phyloP scores from a whole-genome alignment of 92 coral and sea anemone genomes.

The Metridium senile region DNA sequence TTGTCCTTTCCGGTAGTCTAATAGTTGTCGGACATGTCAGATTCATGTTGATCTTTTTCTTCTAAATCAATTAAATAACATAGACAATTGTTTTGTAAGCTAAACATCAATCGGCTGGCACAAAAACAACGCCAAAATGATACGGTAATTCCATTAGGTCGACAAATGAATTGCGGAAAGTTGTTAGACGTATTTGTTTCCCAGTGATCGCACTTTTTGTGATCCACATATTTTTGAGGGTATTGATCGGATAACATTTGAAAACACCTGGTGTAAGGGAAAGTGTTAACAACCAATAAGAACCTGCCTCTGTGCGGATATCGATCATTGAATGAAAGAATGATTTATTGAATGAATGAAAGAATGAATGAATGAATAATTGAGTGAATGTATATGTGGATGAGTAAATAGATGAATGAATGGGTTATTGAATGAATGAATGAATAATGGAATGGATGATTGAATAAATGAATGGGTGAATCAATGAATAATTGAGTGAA shows the following conservation, averaged over 20 bases:
- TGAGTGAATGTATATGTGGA: neutral
- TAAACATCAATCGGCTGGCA: neutral
- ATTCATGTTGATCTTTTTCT: neutral
- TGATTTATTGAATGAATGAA: neutral
- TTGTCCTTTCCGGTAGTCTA: neutral
- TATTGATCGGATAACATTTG: too few species aligned
- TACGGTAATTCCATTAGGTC: conserved; percentile 27
- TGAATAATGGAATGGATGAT: too few species aligned
- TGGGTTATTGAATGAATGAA: neutral
- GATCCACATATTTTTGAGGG: too few species aligned
- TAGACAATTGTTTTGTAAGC: neutral
- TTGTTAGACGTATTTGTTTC: neutral
- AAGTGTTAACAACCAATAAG: neutral
- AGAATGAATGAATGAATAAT: too few species aligned
- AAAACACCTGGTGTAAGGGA: neutral
- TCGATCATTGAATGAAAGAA: neutral
- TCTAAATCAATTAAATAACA: neutral
- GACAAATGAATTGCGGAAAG: conserved; percentile 46
- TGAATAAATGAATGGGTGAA: too few species aligned
- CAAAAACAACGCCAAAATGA: conserved; percentile 27
- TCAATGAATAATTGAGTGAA: too few species aligned
- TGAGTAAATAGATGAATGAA: neutral
- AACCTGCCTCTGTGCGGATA: neutral
- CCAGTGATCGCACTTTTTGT: too few species aligned
- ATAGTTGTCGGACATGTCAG: neutral